A percentile compares a stretch with the other conserved stretches of the same genome.
Conservation (phyloP, 2,888 invertebrate species). For the Drosophila demipolita region DNA sequence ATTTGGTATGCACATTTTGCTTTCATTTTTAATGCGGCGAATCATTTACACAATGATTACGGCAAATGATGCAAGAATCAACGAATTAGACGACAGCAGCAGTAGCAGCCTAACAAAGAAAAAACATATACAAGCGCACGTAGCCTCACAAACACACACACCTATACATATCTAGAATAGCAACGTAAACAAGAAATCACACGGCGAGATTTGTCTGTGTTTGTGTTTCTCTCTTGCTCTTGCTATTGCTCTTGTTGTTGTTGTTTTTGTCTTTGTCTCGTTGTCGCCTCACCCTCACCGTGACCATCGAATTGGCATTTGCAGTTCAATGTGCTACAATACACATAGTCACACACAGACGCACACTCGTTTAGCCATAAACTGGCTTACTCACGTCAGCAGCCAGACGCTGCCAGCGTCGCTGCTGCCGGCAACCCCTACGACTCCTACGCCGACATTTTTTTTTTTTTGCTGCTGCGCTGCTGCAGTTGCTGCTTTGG, state of each 20-base stretch:
- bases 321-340: conserved; percentile 76
- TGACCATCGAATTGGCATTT: conserved; percentile 78
- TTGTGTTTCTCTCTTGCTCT: conserved; percentile 5
- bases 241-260: neutral
- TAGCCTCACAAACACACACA: conserved; percentile 25
- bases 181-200: conserved; percentile 76
- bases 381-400: conserved; percentile 67
- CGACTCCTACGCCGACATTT: conserved; percentile 54
- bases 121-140: conserved; percentile 21
- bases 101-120: conserved; percentile 28
- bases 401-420: conserved; percentile 64
- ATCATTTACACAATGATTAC: conserved; percentile 74
- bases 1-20: conserved; percentile 46
- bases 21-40: conserved; percentile 66
- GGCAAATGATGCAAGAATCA: conserved; percentile 75
- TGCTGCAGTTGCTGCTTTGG: conserved; percentile 39
- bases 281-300: conserved; percentile 67
- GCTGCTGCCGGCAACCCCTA: conserved; percentile 73
- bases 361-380: conserved; percentile 43
- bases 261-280: conserved; percentile 22
- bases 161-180: conserved; percentile 24
- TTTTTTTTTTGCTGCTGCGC: conserved; percentile 14
- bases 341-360: conserved; percentile 29
- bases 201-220: conserved; percentile 49
- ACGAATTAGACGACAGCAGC: conserved; percentile 54